Evolutionary conservation across 92 coral and sea anemone genomes (phyloP).

Genomic region (Umimayanthus chanpuru): DNA sequence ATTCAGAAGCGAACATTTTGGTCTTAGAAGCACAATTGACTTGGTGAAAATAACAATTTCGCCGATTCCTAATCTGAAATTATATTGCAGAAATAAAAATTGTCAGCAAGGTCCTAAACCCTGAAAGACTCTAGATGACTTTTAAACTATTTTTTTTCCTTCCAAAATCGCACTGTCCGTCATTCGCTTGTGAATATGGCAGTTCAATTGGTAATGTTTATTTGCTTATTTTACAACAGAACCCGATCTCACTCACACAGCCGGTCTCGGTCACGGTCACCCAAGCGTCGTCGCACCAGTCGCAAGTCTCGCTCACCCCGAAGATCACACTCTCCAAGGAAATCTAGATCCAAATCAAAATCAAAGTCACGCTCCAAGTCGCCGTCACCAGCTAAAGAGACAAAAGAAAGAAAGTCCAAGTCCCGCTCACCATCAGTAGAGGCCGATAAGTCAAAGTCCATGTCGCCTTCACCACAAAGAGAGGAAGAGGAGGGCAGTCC

Average conservation of each 20-base stretch:
- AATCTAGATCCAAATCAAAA: conserved; percentile 51
- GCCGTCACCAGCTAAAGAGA: conserved; percentile 30
- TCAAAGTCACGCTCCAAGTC: conserved; percentile 76
- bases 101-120: no score
- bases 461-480: conserved; percentile 49
- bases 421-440: conserved; percentile 81
- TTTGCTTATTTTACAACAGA: conserved; percentile 30
- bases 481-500: conserved; percentile 62
- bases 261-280: conserved; percentile 89
- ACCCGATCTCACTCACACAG: conserved; percentile 73
- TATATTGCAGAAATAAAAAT: no score
- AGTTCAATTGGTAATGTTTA: not conserved
- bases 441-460: conserved; percentile 63
- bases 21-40: no score
- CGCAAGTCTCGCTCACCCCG: conserved; percentile 69
- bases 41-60: no score
- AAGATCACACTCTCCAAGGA: conserved; percentile 56
- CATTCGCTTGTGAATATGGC: not conserved
- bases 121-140: no score
- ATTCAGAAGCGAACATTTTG: no score
- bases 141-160: not conserved
- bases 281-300: conserved; percentile 83
- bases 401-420: conserved; percentile 53
- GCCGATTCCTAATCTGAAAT: no score
- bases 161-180: no score